Evolutionary conservation across 2,113 vertebrate species (phyloP).

Genomic region (Brienomyrus brachyistius): DNA sequence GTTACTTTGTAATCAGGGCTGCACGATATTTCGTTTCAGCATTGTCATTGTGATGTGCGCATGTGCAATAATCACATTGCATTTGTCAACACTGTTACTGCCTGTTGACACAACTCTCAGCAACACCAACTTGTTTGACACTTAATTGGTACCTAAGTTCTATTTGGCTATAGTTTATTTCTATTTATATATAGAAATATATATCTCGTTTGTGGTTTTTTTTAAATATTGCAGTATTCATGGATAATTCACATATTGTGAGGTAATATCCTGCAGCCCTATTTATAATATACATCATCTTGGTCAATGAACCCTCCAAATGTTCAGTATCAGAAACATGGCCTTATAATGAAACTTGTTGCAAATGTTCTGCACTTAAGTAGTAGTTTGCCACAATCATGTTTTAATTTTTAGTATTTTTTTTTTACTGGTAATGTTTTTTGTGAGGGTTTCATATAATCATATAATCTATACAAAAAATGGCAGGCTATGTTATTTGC

Average conservation of each 20-base stretch:
- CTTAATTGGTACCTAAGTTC: background rate
- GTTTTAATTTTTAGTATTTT: background rate
- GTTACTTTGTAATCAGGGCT: background rate
- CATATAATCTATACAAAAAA: too few relatives aligned
- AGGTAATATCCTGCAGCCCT: background rate
- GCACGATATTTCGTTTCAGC: background rate
- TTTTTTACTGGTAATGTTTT: background rate
- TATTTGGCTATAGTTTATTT: background rate
- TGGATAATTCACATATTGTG: background rate
- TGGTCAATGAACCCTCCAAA: background rate
- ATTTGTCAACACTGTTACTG: background rate
- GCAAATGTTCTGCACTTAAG: background rate
- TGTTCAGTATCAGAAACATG: background rate
- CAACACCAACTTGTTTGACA: background rate
- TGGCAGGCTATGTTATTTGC: background rate
- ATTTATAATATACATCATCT: background rate
- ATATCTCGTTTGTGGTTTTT: too few relatives aligned
- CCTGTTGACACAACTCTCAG: background rate
- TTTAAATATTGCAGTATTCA: background rate
- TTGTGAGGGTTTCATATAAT: background rate
- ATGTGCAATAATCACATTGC: background rate
- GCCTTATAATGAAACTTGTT: background rate
- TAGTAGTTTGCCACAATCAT: background rate
- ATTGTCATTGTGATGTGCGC: background rate
- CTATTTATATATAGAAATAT: too few relatives aligned